These are phyloP conservation scores for Sinocyclocheilus rhinocerous DNA, from an alignment of 2,113 vertebrate genomes.

Conservation along the genomic window DNA sequence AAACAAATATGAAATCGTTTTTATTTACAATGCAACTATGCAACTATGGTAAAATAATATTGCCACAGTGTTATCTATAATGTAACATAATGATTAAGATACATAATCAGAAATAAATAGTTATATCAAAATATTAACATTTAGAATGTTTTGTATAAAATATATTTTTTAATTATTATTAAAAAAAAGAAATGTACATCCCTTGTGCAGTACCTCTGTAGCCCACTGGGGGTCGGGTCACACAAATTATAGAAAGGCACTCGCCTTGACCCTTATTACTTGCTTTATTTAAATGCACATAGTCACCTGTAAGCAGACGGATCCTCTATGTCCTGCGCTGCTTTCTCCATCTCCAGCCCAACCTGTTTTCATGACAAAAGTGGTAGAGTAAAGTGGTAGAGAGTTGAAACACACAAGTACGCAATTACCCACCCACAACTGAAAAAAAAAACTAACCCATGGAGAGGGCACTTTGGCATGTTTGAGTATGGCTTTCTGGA, in stretches of 20 bases:
- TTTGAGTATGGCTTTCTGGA: conserved; percentile 56
- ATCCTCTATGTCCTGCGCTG: conserved; percentile 84
- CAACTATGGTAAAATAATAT: too few relatives aligned
- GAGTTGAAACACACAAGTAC: not conserved
- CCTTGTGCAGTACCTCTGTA: too few relatives aligned
- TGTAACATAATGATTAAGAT: too few relatives aligned
- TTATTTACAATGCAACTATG: too few relatives aligned
- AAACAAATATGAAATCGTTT: too few relatives aligned
- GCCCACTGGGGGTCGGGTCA: too few relatives aligned
- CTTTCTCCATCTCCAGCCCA: conserved; percentile 74
- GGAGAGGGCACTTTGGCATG: conserved; percentile 80
- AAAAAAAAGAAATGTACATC: too few relatives aligned
- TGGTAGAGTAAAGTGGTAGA: not conserved
- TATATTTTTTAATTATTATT: too few relatives aligned
- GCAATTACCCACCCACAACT: not conserved
- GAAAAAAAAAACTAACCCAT: conserved; percentile 69
- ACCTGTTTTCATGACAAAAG: conserved; percentile 69
- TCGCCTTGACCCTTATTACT: not conserved
- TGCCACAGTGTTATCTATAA: too few relatives aligned
- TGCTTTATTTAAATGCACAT: not conserved
- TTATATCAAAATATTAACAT: too few relatives aligned
- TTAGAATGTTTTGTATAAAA: too few relatives aligned
- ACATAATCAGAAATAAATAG: too few relatives aligned
- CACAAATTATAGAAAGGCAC: not conserved
- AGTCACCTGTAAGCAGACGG: conserved; percentile 83